A percentile compares a stretch with the other conserved stretches of the same genome.
These are phyloP conservation scores for Crossaster papposus DNA, from an alignment of 53 echinoderm and acorn worm species.

Conservation along the genomic window DNA sequence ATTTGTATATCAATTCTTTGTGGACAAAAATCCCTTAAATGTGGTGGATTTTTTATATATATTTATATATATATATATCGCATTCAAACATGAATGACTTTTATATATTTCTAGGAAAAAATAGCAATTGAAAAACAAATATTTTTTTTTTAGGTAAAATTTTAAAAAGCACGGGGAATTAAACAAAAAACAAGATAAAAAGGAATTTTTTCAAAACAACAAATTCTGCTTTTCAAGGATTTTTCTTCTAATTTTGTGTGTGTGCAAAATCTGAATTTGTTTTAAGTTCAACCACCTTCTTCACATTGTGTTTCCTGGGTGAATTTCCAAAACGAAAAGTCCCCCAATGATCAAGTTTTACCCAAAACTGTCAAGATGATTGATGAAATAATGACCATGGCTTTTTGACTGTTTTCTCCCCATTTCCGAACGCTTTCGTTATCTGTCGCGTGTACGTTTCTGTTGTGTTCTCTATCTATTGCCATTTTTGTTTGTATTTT, in stretches of 20 bases:
- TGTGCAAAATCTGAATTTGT: neutral
- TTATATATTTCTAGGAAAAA: too few relatives aligned
- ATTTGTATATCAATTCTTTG: too few relatives aligned
- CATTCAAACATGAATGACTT: too few relatives aligned
- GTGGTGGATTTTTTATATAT: too few relatives aligned
- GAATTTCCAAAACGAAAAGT: neutral
- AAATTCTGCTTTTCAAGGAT: neutral
- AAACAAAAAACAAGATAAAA: neutral
- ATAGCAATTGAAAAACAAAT: too few relatives aligned
- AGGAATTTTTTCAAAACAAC: neutral
- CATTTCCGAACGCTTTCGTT: neutral
- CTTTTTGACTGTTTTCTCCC: constrained; percentile 34
- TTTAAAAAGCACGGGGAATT: too few relatives aligned
- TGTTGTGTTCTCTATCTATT: neutral
- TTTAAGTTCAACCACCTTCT: neutral
- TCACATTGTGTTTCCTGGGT: neutral
- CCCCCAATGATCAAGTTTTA: neutral
- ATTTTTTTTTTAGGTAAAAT: too few relatives aligned
- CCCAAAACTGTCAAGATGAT: neutral
- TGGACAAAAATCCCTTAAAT: too few relatives aligned
- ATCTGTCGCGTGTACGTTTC: neutral
- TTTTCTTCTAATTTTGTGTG: neutral
- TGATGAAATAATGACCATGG: constrained; percentile 34
- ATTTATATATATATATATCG: too few relatives aligned
- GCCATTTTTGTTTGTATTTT: too few relatives aligned